These are phyloP conservation scores for Vollenhovia emeryi DNA, from an alignment of 1,140 invertebrate species.

Conservation along the genomic window DNA sequence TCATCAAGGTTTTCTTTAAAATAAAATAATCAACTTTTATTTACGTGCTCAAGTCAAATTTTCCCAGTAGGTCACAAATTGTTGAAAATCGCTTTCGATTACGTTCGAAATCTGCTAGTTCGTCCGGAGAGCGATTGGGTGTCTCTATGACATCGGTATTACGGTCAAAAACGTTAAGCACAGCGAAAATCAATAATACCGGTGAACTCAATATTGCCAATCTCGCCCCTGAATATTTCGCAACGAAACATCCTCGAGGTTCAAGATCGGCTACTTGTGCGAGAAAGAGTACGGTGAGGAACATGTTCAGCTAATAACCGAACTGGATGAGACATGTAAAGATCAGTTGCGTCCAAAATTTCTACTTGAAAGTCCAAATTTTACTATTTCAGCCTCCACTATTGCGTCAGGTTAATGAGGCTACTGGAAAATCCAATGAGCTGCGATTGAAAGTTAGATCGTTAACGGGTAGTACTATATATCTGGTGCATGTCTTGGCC, in stretches of 20 bases:
- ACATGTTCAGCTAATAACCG: too few species aligned
- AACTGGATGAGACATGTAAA: background rate
- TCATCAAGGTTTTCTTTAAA: slow-evolving; percentile 56
- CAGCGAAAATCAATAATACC: slow-evolving; percentile 22
- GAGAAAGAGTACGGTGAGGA: slow-evolving; percentile 56
- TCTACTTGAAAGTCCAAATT: background rate
- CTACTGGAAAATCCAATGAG: slow-evolving; percentile 73
- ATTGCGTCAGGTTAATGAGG: slow-evolving; percentile 77
- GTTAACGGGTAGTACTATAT: slow-evolving; percentile 79
- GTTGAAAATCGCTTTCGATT: slow-evolving; percentile 51
- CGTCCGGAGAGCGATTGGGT: slow-evolving; percentile 47
- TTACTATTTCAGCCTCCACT: slow-evolving; percentile 73
- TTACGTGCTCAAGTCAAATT: slow-evolving; percentile 3
- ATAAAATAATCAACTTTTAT: slow-evolving; percentile 9
- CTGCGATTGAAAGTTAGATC: slow-evolving; percentile 82
- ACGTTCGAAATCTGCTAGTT: slow-evolving; percentile 76
- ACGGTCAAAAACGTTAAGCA: slow-evolving; percentile 7
- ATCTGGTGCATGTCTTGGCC: slow-evolving; percentile 77
- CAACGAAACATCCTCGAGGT: slow-evolving; percentile 35
- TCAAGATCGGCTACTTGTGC: slow-evolving; percentile 40
- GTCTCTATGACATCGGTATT: slow-evolving; percentile 8
- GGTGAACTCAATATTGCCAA: background rate
- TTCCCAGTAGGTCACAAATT: slow-evolving; percentile 28
- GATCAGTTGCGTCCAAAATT: background rate
- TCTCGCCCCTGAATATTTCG: too few species aligned